A percentile compares a stretch with the other conserved stretches of the same genome.
These are phyloP conservation scores for Microcebus murinus DNA, from an alignment of 2,113 vertebrate genomes.

Conservation along the genomic window DNA sequence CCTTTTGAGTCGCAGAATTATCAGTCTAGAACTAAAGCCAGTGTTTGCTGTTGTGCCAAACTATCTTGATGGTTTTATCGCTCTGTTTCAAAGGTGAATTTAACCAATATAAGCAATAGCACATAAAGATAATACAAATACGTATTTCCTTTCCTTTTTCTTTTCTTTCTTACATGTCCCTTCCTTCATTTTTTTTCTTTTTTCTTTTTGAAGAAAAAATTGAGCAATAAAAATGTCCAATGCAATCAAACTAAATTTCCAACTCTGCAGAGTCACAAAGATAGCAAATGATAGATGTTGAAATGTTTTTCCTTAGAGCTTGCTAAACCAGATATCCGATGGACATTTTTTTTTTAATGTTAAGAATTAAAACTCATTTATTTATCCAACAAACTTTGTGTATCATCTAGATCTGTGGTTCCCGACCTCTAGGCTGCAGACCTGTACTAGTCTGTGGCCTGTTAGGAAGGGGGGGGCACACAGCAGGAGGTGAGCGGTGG, in stretches of 20 bases:
- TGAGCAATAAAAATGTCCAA: not conserved
- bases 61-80: not conserved
- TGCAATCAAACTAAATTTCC: slow-evolving; percentile 45
- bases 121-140: not conserved
- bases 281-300: slow-evolving; percentile 43
- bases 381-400: not conserved
- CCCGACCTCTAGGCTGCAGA: too few relatives aligned
- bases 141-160: not conserved
- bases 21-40: not conserved
- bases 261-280: slow-evolving; percentile 49
- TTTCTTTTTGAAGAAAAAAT: slow-evolving; percentile 47
- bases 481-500: too few relatives aligned
- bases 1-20: not conserved
- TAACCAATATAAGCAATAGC: not conserved
- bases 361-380: slow-evolving; percentile 40
- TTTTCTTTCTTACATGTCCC: not conserved
- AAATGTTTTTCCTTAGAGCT: slow-evolving; percentile 6
- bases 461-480: too few relatives aligned
- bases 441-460: too few relatives aligned
- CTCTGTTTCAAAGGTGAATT: not conserved
- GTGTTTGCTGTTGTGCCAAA: not conserved
- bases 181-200: not conserved
- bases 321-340: slow-evolving; percentile 52
- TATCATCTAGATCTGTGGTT: not conserved
- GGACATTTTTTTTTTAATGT: slow-evolving; percentile 62